Conservation (phyloP, 2,113 vertebrate genomes). For the Athene cunicularia region DNA sequence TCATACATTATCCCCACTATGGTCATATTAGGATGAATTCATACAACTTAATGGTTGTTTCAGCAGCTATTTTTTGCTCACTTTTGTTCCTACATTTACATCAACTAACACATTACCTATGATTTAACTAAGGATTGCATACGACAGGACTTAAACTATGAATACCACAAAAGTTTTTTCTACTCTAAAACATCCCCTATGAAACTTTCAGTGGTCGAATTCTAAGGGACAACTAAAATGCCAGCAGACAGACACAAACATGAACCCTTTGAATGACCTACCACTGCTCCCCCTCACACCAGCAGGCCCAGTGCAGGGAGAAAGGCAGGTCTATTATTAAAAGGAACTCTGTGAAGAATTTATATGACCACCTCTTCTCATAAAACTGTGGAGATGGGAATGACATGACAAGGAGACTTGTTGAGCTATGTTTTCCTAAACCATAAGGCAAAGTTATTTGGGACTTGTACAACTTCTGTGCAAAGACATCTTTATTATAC, state of each 20-base stretch:
- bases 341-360: not conserved
- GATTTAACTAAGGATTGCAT: not conserved
- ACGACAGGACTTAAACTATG: not conserved
- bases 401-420: not conserved
- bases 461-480: not conserved
- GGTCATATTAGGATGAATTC: not conserved
- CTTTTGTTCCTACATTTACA: not conserved
- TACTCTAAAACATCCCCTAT: not conserved
- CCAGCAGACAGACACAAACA: not conserved
- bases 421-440: not conserved
- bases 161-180: not conserved
- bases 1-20: not conserved
- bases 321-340: not conserved
- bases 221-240: not conserved
- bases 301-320: not conserved
- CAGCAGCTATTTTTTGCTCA: slow-evolving; percentile 4
- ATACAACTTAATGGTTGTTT: not conserved
- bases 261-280: not conserved
- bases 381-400: not conserved
- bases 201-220: not conserved
- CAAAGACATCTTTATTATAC: not conserved
- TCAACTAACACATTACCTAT: not conserved
- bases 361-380: not conserved
- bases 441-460: not conserved
- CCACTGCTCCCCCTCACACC: too few relatives aligned